Base-by-base conservation (phyloP, 2,797 vertebrate species). In the Tangara arthus region DNA sequence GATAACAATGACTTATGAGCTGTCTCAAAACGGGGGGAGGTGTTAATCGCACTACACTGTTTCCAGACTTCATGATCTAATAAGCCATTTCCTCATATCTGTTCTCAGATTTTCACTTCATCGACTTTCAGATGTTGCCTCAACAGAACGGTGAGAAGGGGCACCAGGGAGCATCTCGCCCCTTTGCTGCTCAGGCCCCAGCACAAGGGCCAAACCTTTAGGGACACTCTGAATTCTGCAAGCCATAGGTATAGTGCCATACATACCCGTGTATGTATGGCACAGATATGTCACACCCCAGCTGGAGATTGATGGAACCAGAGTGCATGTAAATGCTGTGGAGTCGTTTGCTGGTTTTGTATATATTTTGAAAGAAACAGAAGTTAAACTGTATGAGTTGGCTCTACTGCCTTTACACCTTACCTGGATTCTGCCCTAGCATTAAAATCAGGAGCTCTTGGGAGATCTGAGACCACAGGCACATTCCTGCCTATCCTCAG, bases 21-120 rank as follows among this genome's bases (percentile, higher is more conserved):
- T 35, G 15, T 37, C 71, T 84, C 75, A 79, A 55, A 71, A 69
- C 0, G 8, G 78, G 61, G 81, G 70, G 78, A 55, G 50, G 47
- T 82, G 55, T 76, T 82, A 82, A 84, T 79, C 84, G 42, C 79
- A 65, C 76, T 65, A 50, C 47, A 12, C 34, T 71, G 28, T 75
- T 90, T 84, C 49, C 53, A 84, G 61, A 24, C 20, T 73, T 95
- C 12, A 8, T 56, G 47, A 77, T 76, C 85, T 95, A 95, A 96
- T 94, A 34, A 95, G 87, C 60, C 82, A 72, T 96, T 95, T 95
- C 93, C 90, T 96, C 91, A 22, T 94, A 61, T 94, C 64, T 96
- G 60, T 93, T 85, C 90, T 94, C 85, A 95, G 90, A 95, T 95
- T 93, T 93, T 94, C 85, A 91, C 92, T 94, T 63, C 93, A 94